phyloP scores from a whole-genome alignment of 1,140 invertebrate genomes.

The Euura saliciscinereae region DNA sequence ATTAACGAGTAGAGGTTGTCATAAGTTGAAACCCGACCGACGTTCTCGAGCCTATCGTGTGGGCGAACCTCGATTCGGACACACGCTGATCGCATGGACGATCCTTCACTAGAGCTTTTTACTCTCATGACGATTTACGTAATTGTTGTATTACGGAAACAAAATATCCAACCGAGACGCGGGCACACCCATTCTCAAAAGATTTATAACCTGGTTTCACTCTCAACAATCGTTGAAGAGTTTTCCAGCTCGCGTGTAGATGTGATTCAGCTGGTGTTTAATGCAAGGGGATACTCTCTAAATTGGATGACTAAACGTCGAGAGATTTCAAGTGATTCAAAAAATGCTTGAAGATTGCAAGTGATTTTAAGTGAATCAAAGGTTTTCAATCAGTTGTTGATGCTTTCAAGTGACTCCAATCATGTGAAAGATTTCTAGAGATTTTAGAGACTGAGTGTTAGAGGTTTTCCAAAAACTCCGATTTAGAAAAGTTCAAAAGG shows the following conservation, averaged over 20 bases:
- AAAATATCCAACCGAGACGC: not conserved
- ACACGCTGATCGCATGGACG: not conserved
- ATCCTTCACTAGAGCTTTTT: not conserved
- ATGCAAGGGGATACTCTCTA: too few relatives aligned
- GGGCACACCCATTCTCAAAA: not conserved
- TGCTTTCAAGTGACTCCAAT: too few relatives aligned
- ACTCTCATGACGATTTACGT: conserved; percentile 1
- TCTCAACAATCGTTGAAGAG: not conserved
- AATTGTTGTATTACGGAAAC: not conserved
- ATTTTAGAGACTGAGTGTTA: too few relatives aligned
- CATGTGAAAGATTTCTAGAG: too few relatives aligned
- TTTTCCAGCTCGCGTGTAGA: not conserved
- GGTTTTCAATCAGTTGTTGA: too few relatives aligned
- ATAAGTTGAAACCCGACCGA: not conserved
- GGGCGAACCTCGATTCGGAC: not conserved
- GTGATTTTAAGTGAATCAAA: too few relatives aligned
- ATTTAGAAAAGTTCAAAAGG: too few relatives aligned
- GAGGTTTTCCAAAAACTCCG: too few relatives aligned
- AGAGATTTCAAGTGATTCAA: too few relatives aligned
- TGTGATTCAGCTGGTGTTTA: not conserved
- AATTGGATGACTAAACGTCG: too few relatives aligned
- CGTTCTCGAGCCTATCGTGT: not conserved
- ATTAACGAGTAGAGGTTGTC: not conserved
- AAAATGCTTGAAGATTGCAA: too few relatives aligned
- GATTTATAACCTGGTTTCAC: not conserved